These are phyloP conservation scores for Centropyge bicolor DNA, from an alignment of 2,797 vertebrate genomes.

Conservation along the genomic window DNA sequence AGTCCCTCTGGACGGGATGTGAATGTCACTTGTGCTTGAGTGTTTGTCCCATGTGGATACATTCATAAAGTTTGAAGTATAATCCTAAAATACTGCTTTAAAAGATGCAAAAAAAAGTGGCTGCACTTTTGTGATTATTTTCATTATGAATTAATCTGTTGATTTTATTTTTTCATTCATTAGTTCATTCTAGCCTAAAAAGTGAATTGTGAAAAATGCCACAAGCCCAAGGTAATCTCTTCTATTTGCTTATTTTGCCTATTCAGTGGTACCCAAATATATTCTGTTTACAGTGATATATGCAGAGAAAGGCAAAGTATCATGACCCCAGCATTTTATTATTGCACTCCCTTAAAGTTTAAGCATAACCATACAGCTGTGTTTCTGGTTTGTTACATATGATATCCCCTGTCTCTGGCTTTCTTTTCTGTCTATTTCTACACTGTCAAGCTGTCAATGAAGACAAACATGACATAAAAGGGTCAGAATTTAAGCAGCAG, in stretches of 20 bases:
- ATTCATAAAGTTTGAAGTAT: not conserved
- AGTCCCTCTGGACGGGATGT: slow-evolving; percentile 13
- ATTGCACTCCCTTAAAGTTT: too few species aligned
- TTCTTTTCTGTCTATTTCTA: not conserved
- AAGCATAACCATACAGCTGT: not conserved
- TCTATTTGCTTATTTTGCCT: not conserved
- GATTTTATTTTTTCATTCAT: not conserved
- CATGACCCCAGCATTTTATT: not conserved
- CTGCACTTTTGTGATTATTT: not conserved
- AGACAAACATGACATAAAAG: not conserved
- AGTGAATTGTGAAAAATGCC: slow-evolving; percentile 5
- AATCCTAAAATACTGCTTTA: not conserved
- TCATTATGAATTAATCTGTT: not conserved
- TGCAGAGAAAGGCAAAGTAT: not conserved
- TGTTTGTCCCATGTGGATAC: not conserved
- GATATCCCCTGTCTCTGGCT: not conserved
- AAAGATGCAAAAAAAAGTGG: slow-evolving; percentile 6
- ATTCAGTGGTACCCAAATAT: not conserved
- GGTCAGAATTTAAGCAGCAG: not conserved
- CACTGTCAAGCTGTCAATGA: not conserved
- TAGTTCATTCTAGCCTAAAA: not conserved
- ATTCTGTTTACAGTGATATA: not conserved
- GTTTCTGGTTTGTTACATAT: not conserved
- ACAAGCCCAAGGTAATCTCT: not conserved
- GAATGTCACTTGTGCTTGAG: slow-evolving; percentile 3